phyloP scores from a whole-genome alignment of 2,113 vertebrate species.

The human (Homo sapiens) region GRCh38 chr12:68969001-68969500 shows the following conservation, averaged over 20 bases:
- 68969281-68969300: background rate
- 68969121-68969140: rapidly evolving
- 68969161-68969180: background rate
- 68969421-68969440: background rate
- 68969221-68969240: background rate
- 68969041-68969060: background rate
- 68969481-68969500: constrained; percentile 18
- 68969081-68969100: background rate
- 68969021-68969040: constrained; percentile 15
- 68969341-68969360: constrained; percentile 24
- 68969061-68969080: background rate
- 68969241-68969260: background rate
- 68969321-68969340: background rate
- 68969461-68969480: constrained; percentile 22
- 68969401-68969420: background rate
- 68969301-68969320: background rate
- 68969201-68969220: background rate
- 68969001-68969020: background rate
- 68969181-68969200: background rate
- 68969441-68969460: background rate
- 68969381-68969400: background rate
- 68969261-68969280: rapidly evolving
- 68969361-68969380: background rate
- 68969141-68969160: background rate
- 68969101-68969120: background rate